These are phyloP conservation scores for Lamellibrachia luymesi DNA, from an alignment of 1,140 invertebrate species.

Conservation along the genomic window DNA sequence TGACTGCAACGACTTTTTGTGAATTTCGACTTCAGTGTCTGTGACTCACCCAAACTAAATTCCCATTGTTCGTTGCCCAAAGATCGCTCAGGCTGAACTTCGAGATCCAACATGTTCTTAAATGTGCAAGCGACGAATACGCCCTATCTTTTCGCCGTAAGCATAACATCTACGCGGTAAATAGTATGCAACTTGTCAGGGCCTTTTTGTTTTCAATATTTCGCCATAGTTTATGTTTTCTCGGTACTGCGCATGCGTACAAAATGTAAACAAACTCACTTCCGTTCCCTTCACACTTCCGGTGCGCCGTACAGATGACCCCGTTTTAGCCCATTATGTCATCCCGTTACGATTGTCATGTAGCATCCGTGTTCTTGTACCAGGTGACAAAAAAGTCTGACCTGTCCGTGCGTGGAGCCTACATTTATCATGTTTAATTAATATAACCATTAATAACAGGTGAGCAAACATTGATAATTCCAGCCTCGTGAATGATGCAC, in stretches of 20 bases:
- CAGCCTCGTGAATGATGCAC: background rate
- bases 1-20: background rate
- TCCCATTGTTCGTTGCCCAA: conserved; percentile 96
- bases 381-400: background rate
- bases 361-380: background rate
- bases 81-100: conserved; percentile 91
- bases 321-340: background rate
- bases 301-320: background rate
- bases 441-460: background rate
- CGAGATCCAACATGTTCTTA: conserved; percentile 82
- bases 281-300: conserved; percentile 12
- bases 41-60: conserved; percentile 85
- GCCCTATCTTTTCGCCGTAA: conserved; percentile 8
- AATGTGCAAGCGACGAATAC: conserved; percentile 9
- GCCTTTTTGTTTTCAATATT: conserved; percentile 5
- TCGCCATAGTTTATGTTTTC: background rate
- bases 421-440: background rate
- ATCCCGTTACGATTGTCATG: background rate
- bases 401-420: background rate
- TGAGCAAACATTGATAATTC: background rate
- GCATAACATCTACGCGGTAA: background rate
- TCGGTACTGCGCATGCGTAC: conserved; percentile 13
- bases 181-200: conserved; percentile 9
- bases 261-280: conserved; percentile 19
- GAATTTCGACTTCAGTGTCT: conserved; percentile 52